phyloP scores from a whole-genome alignment of 2,113 vertebrate genomes.

The Otis tarda region DNA sequence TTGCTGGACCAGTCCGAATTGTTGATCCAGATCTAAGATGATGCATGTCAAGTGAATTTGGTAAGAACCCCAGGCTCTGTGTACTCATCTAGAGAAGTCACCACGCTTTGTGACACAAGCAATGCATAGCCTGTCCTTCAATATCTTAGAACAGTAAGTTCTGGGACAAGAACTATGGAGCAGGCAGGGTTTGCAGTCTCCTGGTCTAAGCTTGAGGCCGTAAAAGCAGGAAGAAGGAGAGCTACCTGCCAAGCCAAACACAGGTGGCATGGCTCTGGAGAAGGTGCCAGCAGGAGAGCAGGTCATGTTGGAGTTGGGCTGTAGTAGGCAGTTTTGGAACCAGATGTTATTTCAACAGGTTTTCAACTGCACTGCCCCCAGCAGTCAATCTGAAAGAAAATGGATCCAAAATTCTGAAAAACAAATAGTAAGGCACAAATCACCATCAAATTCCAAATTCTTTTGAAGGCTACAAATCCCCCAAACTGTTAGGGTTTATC shows the following conservation, averaged over 20 bases:
- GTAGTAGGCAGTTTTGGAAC: neutral
- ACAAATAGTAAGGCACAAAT: neutral
- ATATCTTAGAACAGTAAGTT: neutral
- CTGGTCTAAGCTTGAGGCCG: neutral
- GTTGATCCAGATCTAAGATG: slow-evolving; percentile 19
- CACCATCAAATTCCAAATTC: neutral
- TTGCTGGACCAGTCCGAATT: slow-evolving; percentile 50
- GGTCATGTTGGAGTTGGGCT: neutral
- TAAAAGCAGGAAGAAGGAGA: neutral
- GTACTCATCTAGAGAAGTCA: neutral
- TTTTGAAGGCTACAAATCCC: neutral
- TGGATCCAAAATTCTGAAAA: neutral
- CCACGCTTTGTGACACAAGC: neutral
- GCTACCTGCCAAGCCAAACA: slow-evolving; percentile 23
- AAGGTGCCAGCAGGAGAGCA: neutral
- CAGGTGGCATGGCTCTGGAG: neutral
- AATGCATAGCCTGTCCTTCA: neutral
- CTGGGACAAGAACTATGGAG: neutral
- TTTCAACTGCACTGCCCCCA: neutral
- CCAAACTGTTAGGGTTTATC: neutral
- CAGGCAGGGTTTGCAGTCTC: neutral
- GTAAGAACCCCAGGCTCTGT: slow-evolving; percentile 14
- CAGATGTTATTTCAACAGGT: slow-evolving; percentile 18
- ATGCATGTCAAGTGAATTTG: neutral
- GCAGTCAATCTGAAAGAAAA: neutral